phyloP scores from a whole-genome alignment of 2,113 vertebrate species.

The Dicrurus megarhynchus region DNA sequence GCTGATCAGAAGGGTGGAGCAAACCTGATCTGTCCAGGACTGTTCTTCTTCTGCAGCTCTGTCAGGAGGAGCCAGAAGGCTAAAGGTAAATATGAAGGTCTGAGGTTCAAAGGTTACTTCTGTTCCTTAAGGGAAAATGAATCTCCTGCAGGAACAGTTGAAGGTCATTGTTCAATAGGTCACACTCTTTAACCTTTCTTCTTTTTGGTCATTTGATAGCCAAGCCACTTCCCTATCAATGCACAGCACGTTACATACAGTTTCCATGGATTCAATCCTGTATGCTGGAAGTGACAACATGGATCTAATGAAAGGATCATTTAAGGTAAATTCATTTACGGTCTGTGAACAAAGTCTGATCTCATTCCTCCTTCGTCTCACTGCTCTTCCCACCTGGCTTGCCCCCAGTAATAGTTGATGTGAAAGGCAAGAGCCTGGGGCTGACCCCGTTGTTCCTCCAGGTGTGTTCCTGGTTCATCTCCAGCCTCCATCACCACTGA shows the following conservation, averaged over 20 bases:
- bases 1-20: neutral
- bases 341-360: neutral
- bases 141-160: slow-evolving; percentile 4
- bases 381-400: neutral
- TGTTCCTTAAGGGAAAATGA: slow-evolving; percentile 7
- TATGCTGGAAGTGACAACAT: neutral
- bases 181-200: slow-evolving; percentile 37
- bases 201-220: slow-evolving; percentile 26
- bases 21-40: slow-evolving; percentile 24
- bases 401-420: neutral
- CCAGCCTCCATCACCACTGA: neutral
- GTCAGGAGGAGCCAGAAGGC: slow-evolving; percentile 47
- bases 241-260: neutral
- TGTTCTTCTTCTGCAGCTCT: neutral
- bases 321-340: neutral
- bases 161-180: slow-evolving; percentile 38
- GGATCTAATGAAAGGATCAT: neutral
- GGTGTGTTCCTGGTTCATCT: accelerated
- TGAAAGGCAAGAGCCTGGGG: neutral
- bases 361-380: neutral
- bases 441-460: neutral
- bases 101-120: slow-evolving; percentile 57
- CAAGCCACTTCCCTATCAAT: neutral
- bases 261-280: neutral
- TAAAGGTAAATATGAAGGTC: neutral